A percentile compares a stretch with the other conserved stretches of the same genome.
Evolutionary conservation across 2,888 invertebrate species (phyloP).

Genomic region (Eudemis profundana): DNA sequence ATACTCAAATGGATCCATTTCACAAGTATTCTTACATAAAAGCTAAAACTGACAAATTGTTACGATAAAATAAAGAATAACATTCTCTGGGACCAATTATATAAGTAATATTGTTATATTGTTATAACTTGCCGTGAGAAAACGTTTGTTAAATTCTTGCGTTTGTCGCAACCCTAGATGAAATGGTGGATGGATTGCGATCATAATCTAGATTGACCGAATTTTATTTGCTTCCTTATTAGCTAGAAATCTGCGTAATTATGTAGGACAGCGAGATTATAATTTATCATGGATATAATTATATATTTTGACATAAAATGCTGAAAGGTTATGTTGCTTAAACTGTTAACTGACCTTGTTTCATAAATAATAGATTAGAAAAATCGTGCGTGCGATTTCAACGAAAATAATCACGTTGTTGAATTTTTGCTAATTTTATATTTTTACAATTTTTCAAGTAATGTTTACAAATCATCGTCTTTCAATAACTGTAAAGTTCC

Average conservation of each 20-base stretch:
- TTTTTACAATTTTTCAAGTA: too few relatives aligned
- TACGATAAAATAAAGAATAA: conserved; percentile 41
- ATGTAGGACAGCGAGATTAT: conserved; percentile 1
- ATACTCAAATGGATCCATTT: conserved; percentile 7
- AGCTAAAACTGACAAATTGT: conserved; percentile 23
- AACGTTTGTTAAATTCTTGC: conserved; percentile 30
- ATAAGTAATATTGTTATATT: conserved; percentile 29
- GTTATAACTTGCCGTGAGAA: conserved; percentile 34
- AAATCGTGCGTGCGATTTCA: too few relatives aligned
- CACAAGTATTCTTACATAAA: conserved; percentile 24
- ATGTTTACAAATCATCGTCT: too few relatives aligned
- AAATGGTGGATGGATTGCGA: conserved; percentile 19
- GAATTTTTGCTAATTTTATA: too few relatives aligned
- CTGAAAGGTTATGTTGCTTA: too few relatives aligned
- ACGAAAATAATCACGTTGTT: too few relatives aligned
- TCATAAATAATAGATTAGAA: too few relatives aligned
- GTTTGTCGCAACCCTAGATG: conserved; percentile 36
- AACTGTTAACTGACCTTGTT: too few relatives aligned
- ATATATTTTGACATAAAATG: too few relatives aligned
- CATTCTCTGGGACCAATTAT: conserved; percentile 30
- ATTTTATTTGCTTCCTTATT: conserved; percentile 30
- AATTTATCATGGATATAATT: too few relatives aligned
- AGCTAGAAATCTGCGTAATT: conserved; percentile 14
- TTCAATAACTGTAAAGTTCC: too few relatives aligned
- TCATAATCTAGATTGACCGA: conserved; percentile 25